Evolutionary conservation across 2,888 invertebrate species (phyloP).

Genomic region (Ferrisia virgata): DNA sequence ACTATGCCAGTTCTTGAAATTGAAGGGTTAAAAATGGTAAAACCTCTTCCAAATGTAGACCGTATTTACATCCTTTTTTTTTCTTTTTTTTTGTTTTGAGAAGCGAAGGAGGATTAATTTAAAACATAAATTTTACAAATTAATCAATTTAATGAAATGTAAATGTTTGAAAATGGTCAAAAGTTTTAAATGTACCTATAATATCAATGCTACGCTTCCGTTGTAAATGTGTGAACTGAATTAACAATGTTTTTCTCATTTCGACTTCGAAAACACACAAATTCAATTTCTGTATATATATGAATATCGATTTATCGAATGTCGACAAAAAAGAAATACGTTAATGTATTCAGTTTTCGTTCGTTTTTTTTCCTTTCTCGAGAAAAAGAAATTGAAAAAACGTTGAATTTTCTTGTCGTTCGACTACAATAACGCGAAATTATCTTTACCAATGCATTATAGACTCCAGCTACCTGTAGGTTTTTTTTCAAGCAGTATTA

Average conservation of each 20-base stretch:
- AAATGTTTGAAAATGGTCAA: not conserved
- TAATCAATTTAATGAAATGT: not conserved
- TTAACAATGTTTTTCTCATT: not conserved
- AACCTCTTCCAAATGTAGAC: no score
- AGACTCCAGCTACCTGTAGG: not conserved
- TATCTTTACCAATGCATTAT: not conserved
- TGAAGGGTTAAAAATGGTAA: not conserved
- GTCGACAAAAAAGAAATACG: not conserved
- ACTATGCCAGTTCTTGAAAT: not conserved
- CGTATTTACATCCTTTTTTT: not conserved
- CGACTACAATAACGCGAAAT: conserved; percentile 1
- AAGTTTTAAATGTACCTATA: not conserved
- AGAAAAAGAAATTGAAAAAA: conserved; percentile 9
- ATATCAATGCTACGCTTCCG: not conserved
- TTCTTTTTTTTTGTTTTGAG: no score
- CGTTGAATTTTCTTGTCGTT: not conserved
- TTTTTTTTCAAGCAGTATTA: not conserved
- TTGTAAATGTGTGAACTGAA: not conserved
- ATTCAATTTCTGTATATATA: not conserved
- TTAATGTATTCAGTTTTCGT: conserved; percentile 10
- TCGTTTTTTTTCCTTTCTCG: not conserved
- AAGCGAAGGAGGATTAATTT: not conserved
- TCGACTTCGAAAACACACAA: not conserved
- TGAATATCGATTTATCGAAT: not conserved
- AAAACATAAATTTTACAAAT: not conserved